These are phyloP conservation scores for Anorthoa munda DNA, from an alignment of 2,888 invertebrate species.

Conservation along the genomic window DNA sequence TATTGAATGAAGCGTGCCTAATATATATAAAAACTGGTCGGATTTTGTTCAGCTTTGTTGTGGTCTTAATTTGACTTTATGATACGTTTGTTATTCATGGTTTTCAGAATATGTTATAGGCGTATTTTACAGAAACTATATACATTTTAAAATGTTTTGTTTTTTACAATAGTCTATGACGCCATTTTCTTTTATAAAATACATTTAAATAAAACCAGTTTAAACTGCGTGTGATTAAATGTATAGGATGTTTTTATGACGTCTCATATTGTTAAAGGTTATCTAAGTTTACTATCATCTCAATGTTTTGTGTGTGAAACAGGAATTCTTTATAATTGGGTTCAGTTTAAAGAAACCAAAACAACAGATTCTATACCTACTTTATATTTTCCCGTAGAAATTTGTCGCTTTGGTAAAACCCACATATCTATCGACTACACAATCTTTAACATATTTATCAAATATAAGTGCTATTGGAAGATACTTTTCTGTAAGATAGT, in stretches of 20 bases:
- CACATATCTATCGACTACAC: neutral
- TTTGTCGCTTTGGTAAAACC: slow-evolving; percentile 19
- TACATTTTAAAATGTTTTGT: slow-evolving; percentile 3
- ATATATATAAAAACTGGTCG: neutral
- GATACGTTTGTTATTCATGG: slow-evolving; percentile 25
- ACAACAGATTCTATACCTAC: too few relatives aligned
- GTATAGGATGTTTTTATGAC: slow-evolving; percentile 41
- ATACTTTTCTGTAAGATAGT: neutral
- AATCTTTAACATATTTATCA: neutral
- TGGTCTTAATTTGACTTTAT: slow-evolving; percentile 28
- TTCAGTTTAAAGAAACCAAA: slow-evolving; percentile 1
- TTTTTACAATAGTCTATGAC: slow-evolving; percentile 25
- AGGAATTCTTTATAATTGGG: neutral
- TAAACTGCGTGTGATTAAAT: slow-evolving; percentile 27
- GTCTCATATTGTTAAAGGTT: slow-evolving; percentile 48
- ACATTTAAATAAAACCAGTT: slow-evolving; percentile 29
- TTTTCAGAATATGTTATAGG: slow-evolving; percentile 27
- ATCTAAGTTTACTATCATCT: slow-evolving; percentile 38
- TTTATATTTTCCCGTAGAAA: neutral
- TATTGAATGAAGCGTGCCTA: slow-evolving; percentile 13
- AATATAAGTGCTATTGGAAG: neutral
- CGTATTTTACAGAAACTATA: slow-evolving; percentile 20
- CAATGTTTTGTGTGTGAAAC: neutral
- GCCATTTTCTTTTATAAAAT: slow-evolving; percentile 19
- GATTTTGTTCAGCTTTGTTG: slow-evolving; percentile 5